Evolutionary conservation across 1,140 invertebrate genomes (phyloP).

Genomic region (Sycophaga agraensis): DNA sequence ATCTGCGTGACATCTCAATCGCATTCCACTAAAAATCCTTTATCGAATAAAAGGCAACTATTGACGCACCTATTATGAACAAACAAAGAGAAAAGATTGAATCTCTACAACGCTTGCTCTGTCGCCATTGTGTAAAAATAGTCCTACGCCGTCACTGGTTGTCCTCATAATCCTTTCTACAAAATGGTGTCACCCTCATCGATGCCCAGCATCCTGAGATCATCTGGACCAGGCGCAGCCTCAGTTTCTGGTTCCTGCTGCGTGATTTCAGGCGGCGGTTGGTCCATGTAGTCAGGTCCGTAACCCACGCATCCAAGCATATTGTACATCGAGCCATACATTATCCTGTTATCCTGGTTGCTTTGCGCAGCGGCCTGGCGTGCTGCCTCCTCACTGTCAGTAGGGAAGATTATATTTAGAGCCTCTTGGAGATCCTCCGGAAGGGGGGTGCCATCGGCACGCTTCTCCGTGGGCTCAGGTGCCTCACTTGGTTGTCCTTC

Average conservation of each 20-base stretch:
- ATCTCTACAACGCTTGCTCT: constrained; percentile 2
- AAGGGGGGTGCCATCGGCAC: constrained; percentile 46
- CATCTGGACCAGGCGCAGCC: constrained; percentile 52
- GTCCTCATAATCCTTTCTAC: constrained; percentile 34
- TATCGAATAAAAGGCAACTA: too few relatives aligned
- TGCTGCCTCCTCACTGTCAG: constrained; percentile 40
- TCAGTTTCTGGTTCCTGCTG: constrained; percentile 49
- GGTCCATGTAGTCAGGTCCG: constrained; percentile 55
- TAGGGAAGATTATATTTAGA: constrained; percentile 71
- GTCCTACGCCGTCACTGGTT: not conserved
- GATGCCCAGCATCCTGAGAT: constrained; percentile 56
- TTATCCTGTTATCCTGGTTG: constrained; percentile 44
- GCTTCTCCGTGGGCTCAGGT: constrained; percentile 45
- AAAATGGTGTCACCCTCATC: constrained; percentile 57
- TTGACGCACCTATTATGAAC: not conserved
- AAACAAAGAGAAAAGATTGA: not conserved
- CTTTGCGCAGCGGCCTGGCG: constrained; percentile 37
- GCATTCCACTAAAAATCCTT: too few relatives aligned
- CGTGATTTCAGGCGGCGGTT: constrained; percentile 54
- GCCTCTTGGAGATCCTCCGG: constrained; percentile 71
- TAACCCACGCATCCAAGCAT: constrained; percentile 54
- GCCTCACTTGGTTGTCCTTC: constrained; percentile 15
- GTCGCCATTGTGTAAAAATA: not conserved
- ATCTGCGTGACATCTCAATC: too few relatives aligned
- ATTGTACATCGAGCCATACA: constrained; percentile 55